phyloP scores from a whole-genome alignment of 2,888 invertebrate species.

The Chrysopilus asiliformis region DNA sequence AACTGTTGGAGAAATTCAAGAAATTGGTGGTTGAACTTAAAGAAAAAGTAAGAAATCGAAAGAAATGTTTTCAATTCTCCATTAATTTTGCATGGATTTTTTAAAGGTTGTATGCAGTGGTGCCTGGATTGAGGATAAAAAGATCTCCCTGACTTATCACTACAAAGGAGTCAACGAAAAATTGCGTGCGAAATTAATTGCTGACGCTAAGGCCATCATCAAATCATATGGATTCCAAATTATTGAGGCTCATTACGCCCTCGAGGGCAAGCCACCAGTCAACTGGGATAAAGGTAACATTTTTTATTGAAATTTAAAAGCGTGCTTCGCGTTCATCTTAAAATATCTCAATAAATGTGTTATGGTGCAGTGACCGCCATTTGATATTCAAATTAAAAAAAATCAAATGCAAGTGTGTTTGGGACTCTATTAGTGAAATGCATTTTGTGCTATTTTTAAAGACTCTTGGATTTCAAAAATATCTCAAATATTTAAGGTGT shows the following conservation, averaged over 20 bases:
- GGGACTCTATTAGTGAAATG: no score
- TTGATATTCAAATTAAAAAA: no score
- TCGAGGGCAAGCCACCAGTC: conserved; percentile 66
- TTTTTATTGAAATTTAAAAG: no score
- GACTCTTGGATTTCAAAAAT: no score
- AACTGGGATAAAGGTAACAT: conserved; percentile 60
- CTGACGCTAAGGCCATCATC: conserved; percentile 49
- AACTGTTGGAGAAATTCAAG: conserved; percentile 52
- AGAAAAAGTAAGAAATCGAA: conserved; percentile 48
- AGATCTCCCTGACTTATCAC: conserved; percentile 58
- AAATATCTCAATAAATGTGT: neutral
- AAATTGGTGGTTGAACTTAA: conserved; percentile 51
- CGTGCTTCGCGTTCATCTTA: neutral
- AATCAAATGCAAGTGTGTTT: no score
- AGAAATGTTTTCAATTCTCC: neutral
- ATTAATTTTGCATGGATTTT: no score
- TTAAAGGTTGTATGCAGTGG: conserved; percentile 58
- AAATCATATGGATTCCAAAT: conserved; percentile 52
- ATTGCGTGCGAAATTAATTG: conserved; percentile 43
- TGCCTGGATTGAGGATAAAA: conserved; percentile 68
- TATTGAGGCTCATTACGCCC: conserved; percentile 55
- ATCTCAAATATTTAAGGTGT: no score
- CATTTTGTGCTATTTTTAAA: no score
- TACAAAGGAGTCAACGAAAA: conserved; percentile 55
- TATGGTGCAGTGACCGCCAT: no score